Evolutionary conservation across 2,113 vertebrate species (phyloP).

Genomic region (Aphyosemion australe): DNA sequence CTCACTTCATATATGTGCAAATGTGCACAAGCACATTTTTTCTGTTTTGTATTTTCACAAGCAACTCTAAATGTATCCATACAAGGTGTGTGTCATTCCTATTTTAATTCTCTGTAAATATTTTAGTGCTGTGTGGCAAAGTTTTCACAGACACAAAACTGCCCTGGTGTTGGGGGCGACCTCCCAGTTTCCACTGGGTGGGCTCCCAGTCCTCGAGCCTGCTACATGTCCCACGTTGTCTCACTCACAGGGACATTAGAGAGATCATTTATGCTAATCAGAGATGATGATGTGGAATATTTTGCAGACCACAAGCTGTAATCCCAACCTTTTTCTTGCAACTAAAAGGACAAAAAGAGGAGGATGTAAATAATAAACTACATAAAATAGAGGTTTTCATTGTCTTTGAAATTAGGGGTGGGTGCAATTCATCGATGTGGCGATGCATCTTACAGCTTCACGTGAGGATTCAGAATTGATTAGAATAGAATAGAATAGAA

Average conservation of each 20-base stretch:
- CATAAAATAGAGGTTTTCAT: not conserved
- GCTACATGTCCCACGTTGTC: slow-evolving; percentile 62
- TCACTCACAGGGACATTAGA: slow-evolving; percentile 74
- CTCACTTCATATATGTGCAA: not conserved
- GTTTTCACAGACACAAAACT: slow-evolving; percentile 51
- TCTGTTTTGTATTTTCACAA: slow-evolving; percentile 4
- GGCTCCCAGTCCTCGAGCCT: slow-evolving; percentile 53
- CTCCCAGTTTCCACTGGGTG: slow-evolving; percentile 71
- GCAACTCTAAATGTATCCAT: not conserved
- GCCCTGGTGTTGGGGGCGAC: slow-evolving; percentile 45
- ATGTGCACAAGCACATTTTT: not conserved
- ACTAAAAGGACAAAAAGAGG: slow-evolving; percentile 40
- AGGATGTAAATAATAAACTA: slow-evolving; percentile 34
- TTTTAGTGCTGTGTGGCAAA: slow-evolving; percentile 35
- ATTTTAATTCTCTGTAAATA: slow-evolving; percentile 60
- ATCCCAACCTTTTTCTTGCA: slow-evolving; percentile 69
- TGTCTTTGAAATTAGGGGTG: not conserved
- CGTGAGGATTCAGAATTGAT: no score
- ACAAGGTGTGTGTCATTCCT: slow-evolving; percentile 22
- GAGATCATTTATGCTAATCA: slow-evolving; percentile 74
- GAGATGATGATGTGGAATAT: slow-evolving; percentile 72
- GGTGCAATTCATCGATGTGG: no score
- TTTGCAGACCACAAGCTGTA: slow-evolving; percentile 68
- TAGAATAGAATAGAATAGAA: no score
- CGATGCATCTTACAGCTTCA: no score